phyloP scores from a whole-genome alignment of 2,113 vertebrate genomes.

The Gila orcuttii region DNA sequence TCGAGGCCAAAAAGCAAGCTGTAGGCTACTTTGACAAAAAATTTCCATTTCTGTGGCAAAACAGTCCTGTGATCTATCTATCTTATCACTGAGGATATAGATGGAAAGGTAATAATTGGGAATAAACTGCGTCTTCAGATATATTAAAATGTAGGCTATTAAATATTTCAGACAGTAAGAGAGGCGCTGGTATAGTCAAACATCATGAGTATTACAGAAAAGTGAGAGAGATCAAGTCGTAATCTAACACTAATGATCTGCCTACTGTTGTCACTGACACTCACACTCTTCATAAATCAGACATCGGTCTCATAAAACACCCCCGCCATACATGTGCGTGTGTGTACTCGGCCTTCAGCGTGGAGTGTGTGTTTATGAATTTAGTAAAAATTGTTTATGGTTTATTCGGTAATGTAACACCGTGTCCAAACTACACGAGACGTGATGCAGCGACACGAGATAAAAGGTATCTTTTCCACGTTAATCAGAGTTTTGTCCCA shows the following conservation, averaged over 20 bases:
- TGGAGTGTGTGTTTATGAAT: background rate
- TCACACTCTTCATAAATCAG: conserved; percentile 39
- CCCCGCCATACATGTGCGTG: conserved; percentile 18
- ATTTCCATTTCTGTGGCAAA: background rate
- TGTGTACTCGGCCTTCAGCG: background rate
- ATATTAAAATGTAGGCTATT: background rate
- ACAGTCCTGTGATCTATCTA: background rate
- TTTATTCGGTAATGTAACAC: too few relatives aligned
- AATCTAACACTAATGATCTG: conserved; percentile 47
- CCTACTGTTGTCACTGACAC: conserved; percentile 32
- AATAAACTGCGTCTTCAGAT: background rate
- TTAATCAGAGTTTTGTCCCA: too few relatives aligned
- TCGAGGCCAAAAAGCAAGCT: background rate
- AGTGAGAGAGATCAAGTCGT: background rate
- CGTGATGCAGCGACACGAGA: too few relatives aligned
- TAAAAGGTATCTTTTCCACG: too few relatives aligned
- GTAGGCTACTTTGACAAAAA: background rate
- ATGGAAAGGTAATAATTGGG: background rate
- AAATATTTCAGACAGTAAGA: conserved; percentile 23
- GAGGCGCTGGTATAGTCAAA: background rate
- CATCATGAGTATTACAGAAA: conserved; percentile 18
- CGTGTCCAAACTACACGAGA: too few relatives aligned
- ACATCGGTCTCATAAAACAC: conserved; percentile 39
- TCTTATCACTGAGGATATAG: too few relatives aligned
- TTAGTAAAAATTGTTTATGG: background rate